Evolutionary conservation across 2,888 invertebrate genomes (phyloP), one percentile per base, ranked within the genome.

Genomic region (Lasiommata megera): DNA sequence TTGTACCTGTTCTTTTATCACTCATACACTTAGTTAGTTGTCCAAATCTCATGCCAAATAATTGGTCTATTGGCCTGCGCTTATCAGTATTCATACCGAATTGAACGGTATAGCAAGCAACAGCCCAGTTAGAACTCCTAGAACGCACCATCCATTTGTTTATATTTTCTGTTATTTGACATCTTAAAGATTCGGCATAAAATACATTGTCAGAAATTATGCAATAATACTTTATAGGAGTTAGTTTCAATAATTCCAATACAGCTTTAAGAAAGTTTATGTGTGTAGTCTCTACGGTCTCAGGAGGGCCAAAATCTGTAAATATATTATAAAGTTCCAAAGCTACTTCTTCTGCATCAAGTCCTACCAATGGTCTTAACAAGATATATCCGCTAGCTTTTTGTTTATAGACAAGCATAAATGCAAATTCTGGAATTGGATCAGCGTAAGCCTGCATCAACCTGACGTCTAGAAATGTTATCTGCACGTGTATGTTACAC

Each of bases 241-340:
- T 40, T 11, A 9, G 7, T 40, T 57, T 11, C 31, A 57, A 17
- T 14, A 57, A 17, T 6, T 31, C 8, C 17, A 52, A 16, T 0
- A 51, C 52, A 9, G 8, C 6, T 38, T 23, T 18, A 1, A 52
- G 8, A 12, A 52, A 28, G 11, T 11, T 6, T 7, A 46, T 17
- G 23, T 46, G 29, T 3, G 46, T 37, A 1, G 57, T 46, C 17
- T 38, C 6, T 29, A 63, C 54, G 1, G 12, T 14, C n/a, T 29
- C 12, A 3, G 62, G 62, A 1, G 60, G 57, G 8, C 62, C 62
- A 38, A 54, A 63, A 18, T 63, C 62, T 1, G 46, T 46, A 36
- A 63, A 60, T 46, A 63, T 63, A 17, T 54, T 60, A 28, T 60
- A 50, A 18, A 63, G 9, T 44, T 63, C 62, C 3, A 56, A 17